Percentiles rank a stretch among this genome's conserved stretches.
These are phyloP conservation scores for Galeruca laticollis DNA, from an alignment of 2,888 invertebrate species.

Conservation along the genomic window DNA sequence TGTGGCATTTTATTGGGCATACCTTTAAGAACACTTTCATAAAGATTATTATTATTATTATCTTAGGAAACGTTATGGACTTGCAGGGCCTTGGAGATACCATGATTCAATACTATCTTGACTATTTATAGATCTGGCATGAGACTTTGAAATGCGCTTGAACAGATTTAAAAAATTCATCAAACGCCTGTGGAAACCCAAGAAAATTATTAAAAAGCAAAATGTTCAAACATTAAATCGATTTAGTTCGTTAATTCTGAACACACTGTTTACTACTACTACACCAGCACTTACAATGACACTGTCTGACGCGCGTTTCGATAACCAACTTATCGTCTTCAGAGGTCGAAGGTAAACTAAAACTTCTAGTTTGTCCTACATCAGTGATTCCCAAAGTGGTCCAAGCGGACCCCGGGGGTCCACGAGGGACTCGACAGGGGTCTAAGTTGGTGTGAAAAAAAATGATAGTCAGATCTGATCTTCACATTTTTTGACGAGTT, in stretches of 20 bases:
- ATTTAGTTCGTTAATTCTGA: neutral
- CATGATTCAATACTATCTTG: slow-evolving; percentile 13
- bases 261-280: too few relatives aligned
- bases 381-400: too few relatives aligned
- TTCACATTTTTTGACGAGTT: too few relatives aligned
- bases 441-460: too few relatives aligned
- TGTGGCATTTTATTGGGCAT: neutral
- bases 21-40: neutral
- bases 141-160: slow-evolving; percentile 10
- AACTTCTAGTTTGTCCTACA: too few relatives aligned
- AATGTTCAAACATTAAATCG: neutral
- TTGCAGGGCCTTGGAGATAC: neutral
- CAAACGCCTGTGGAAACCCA: slow-evolving; percentile 13
- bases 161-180: slow-evolving; percentile 8
- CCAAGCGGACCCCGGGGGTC: too few relatives aligned
- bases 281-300: too few relatives aligned
- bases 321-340: too few relatives aligned
- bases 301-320: too few relatives aligned
- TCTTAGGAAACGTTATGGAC: neutral
- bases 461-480: too few relatives aligned
- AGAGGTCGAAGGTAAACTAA: too few relatives aligned
- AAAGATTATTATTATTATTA: neutral
- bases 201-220: neutral
- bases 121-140: neutral
- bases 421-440: too few relatives aligned